Evolutionary conservation across 53 echinoderm and acorn worm genomes (phyloP).

Genomic region (Crossaster papposus): DNA sequence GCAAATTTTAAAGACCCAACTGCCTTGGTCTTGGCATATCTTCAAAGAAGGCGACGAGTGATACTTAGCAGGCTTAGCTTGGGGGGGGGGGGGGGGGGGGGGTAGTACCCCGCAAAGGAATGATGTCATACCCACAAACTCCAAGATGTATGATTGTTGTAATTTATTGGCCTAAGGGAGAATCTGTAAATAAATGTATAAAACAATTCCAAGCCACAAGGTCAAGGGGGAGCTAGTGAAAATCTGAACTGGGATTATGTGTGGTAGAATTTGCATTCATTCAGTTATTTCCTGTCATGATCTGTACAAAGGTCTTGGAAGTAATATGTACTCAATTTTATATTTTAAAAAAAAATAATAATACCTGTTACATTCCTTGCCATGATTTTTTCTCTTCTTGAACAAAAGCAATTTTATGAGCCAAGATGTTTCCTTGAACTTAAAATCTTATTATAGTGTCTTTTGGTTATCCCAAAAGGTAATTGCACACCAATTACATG

Average conservation of each 20-base stretch:
- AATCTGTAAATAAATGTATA: slow-evolving; percentile 40
- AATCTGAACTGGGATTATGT: background rate
- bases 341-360: background rate
- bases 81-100: background rate
- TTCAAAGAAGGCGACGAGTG: slow-evolving; percentile 8
- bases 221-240: background rate
- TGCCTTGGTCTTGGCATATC: background rate
- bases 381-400: too few species aligned
- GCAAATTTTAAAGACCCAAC: background rate
- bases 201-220: slow-evolving; percentile 2
- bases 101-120: background rate
- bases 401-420: too few species aligned
- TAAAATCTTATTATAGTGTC: too few species aligned
- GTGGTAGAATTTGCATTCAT: background rate
- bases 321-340: background rate
- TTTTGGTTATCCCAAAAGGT: too few species aligned
- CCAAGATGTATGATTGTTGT: slow-evolving; percentile 25
- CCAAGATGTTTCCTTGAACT: too few species aligned
- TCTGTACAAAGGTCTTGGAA: background rate
- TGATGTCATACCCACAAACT: slow-evolving; percentile 9
- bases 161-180: slow-evolving; percentile 23
- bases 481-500: too few species aligned
- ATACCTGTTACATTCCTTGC: too few species aligned
- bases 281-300: background rate
- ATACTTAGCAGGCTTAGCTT: slow-evolving; percentile 12